Conservation (phyloP, 2,797 vertebrate genomes). For the Morelia viridis region DNA sequence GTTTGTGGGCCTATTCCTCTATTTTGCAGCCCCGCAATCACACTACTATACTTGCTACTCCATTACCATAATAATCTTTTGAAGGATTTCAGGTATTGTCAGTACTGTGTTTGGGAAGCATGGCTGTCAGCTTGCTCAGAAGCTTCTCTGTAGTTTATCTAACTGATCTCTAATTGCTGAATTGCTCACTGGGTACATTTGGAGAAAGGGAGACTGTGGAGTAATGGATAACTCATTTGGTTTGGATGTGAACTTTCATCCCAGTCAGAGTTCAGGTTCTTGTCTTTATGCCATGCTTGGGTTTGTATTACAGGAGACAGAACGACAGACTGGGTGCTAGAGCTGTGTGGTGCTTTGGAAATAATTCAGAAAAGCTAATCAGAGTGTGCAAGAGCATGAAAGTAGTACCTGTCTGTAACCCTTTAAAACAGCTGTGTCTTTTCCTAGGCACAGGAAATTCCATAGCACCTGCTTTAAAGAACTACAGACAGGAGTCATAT, state of each 20-base stretch:
- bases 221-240: background rate
- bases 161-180: background rate
- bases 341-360: background rate
- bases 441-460: background rate
- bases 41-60: background rate
- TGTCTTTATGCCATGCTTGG: background rate
- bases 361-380: background rate
- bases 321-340: background rate
- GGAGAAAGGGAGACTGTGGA: background rate
- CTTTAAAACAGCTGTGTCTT: background rate
- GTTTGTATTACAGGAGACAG: background rate
- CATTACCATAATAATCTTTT: background rate
- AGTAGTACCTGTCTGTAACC: background rate
- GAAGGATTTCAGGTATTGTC: background rate
- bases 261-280: background rate
- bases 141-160: background rate
- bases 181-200: background rate
- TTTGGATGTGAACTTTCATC: no score
- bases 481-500: background rate
- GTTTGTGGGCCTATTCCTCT: background rate
- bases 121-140: background rate
- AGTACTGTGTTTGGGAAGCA: background rate
- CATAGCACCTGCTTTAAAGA: background rate
- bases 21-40: no score
- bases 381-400: background rate